Evolutionary conservation across 2,113 vertebrate genomes (phyloP).

Genomic region (Cervus canadensis): DNA sequence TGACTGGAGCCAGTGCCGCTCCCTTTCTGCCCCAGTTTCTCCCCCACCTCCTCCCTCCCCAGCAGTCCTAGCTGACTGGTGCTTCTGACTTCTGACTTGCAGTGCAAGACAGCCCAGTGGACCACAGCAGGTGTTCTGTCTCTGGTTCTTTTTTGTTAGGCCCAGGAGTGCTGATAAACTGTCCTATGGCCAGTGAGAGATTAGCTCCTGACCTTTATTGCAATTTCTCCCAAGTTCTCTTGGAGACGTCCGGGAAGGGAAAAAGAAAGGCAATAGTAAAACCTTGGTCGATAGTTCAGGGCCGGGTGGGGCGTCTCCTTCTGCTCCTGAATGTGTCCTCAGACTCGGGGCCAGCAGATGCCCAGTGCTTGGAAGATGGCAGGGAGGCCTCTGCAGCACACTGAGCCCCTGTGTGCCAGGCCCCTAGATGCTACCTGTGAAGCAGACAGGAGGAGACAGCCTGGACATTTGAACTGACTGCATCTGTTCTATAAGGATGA

Average conservation of each 20-base stretch:
- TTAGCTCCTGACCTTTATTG: neutral
- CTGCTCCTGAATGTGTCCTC: neutral
- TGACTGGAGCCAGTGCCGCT: neutral
- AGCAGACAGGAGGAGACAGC: neutral
- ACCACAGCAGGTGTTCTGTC: neutral
- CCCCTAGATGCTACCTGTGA: neutral
- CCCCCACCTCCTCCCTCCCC: neutral
- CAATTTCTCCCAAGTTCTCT: neutral
- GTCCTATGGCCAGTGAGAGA: neutral
- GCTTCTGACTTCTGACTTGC: rapidly evolving
- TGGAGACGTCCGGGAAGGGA: neutral
- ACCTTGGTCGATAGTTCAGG: neutral
- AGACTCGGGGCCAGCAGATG: neutral
- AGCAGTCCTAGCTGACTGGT: neutral
- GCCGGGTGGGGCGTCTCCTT: too few relatives aligned
- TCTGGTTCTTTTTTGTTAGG: neutral
- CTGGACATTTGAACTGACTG: neutral
- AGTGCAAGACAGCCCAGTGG: neutral
- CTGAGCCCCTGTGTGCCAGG: neutral
- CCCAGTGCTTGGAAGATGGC: neutral
- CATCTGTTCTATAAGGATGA: neutral
- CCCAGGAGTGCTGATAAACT: neutral
- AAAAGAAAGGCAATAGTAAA: neutral
- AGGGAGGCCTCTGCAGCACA: neutral
- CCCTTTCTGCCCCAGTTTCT: neutral